Conservation (phyloP, 2,797 vertebrate species). For the Myotis myotis region DNA sequence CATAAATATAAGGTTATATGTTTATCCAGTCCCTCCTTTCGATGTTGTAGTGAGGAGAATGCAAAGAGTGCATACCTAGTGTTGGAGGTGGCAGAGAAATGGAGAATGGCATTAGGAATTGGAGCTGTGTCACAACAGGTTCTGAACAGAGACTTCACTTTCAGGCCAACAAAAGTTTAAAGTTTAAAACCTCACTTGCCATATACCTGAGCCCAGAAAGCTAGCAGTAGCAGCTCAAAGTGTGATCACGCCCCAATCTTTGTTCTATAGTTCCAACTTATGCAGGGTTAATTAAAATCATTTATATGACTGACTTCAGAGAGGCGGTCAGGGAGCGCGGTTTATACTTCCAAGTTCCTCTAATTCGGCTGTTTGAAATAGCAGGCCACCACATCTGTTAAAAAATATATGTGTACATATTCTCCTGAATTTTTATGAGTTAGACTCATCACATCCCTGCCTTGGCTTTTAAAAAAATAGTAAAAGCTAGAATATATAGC, state of each 20-base stretch:
- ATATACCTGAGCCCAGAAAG: not conserved
- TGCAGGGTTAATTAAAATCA: constrained; percentile 54
- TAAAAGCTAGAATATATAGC: constrained; percentile 73
- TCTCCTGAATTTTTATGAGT: constrained; percentile 77
- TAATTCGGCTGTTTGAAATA: constrained; percentile 62
- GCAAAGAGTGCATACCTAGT: not conserved
- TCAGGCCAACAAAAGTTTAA: not conserved
- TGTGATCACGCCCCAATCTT: not conserved
- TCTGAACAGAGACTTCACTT: not conserved
- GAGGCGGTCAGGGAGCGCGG: not conserved
- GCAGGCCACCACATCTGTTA: constrained; percentile 73
- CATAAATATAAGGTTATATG: constrained; percentile 11
- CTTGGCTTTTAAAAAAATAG: constrained; percentile 70
- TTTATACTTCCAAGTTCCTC: constrained; percentile 32
- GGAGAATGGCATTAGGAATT: not conserved
- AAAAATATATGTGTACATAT: constrained; percentile 26
- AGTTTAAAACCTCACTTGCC: not conserved
- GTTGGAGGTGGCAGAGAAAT: not conserved
- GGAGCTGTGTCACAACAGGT: not conserved
- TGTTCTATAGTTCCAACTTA: constrained; percentile 34
- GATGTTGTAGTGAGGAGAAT: not conserved
- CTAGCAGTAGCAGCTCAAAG: not conserved
- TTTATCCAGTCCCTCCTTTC: constrained; percentile 31
- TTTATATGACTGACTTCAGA: constrained; percentile 42
- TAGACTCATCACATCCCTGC: constrained; percentile 76